A percentile compares a stretch with the other conserved stretches of the same genome.
These are phyloP conservation scores for Sinelater perroti DNA, from an alignment of 2,888 invertebrate species.

Conservation along the genomic window DNA sequence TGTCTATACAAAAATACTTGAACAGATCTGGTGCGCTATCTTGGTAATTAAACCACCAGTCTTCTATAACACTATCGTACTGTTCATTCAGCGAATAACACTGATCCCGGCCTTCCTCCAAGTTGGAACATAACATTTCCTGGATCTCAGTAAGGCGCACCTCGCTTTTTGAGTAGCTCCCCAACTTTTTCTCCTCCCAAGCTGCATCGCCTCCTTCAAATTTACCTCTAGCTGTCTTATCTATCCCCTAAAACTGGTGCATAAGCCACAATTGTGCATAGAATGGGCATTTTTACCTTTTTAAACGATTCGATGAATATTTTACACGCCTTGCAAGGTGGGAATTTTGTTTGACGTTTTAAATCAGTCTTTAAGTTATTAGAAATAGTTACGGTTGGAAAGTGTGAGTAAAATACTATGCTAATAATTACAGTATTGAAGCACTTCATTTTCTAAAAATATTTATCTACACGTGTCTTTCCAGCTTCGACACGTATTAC, in stretches of 20 bases:
- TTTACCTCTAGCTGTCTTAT: slow-evolving; percentile 83
- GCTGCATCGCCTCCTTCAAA: slow-evolving; percentile 94
- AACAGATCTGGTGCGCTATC: slow-evolving; percentile 65
- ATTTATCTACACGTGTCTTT: slow-evolving; percentile 9
- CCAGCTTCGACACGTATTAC: slow-evolving; percentile 9
- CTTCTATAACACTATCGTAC: slow-evolving; percentile 81
- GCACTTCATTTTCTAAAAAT: neutral
- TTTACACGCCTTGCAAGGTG: slow-evolving; percentile 83
- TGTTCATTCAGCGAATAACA: slow-evolving; percentile 88
- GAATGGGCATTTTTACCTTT: slow-evolving; percentile 57
- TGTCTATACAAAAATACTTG: slow-evolving; percentile 81
- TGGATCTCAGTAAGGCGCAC: slow-evolving; percentile 90
- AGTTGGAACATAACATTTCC: slow-evolving; percentile 83
- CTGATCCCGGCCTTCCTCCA: slow-evolving; percentile 75
- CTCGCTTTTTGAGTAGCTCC: slow-evolving; percentile 86
- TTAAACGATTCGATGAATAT: slow-evolving; percentile 78
- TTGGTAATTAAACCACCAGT: slow-evolving; percentile 85
- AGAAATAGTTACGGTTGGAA: slow-evolving; percentile 4
- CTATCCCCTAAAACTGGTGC: slow-evolving; percentile 69
- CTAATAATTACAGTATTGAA: neutral
- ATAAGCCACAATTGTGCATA: neutral
- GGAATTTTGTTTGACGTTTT: slow-evolving; percentile 63
- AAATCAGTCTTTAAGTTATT: slow-evolving; percentile 26
- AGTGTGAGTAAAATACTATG: neutral
- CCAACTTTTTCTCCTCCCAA: slow-evolving; percentile 90